A percentile compares a stretch with the other conserved stretches of the same genome.
Conservation (phyloP, 2,797 vertebrate species). For the Psittacula echo region DNA sequence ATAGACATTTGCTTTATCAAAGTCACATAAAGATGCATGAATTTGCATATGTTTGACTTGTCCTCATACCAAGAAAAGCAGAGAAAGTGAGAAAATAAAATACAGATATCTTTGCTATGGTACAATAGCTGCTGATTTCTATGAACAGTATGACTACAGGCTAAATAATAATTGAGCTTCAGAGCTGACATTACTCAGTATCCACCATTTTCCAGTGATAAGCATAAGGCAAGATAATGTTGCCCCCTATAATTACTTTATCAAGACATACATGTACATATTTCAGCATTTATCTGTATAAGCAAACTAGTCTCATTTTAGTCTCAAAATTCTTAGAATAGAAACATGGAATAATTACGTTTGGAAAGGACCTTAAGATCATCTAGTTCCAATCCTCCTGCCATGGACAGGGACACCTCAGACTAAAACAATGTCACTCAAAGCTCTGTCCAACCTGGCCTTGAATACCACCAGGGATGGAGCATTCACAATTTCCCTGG, state of each 20-base stretch:
- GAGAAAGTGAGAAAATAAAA: neutral
- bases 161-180: neutral
- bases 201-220: neutral
- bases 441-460: too few relatives aligned
- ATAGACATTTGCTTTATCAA: neutral
- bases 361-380: too few relatives aligned
- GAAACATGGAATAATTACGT: too few relatives aligned
- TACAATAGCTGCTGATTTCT: neutral
- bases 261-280: neutral
- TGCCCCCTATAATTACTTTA: neutral
- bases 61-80: neutral
- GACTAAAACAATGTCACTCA: too few relatives aligned
- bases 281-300: neutral
- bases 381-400: too few relatives aligned
- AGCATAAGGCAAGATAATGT: neutral
- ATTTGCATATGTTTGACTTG: neutral
- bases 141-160: neutral
- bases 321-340: neutral
- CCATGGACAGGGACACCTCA: too few relatives aligned
- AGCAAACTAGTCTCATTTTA: neutral
- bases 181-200: neutral
- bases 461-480: too few relatives aligned
- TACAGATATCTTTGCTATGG: neutral
- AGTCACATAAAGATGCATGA: neutral
- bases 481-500: too few relatives aligned